Base-by-base conservation (phyloP, 2,797 vertebrate species). In the Eulemur coronatus region DNA sequence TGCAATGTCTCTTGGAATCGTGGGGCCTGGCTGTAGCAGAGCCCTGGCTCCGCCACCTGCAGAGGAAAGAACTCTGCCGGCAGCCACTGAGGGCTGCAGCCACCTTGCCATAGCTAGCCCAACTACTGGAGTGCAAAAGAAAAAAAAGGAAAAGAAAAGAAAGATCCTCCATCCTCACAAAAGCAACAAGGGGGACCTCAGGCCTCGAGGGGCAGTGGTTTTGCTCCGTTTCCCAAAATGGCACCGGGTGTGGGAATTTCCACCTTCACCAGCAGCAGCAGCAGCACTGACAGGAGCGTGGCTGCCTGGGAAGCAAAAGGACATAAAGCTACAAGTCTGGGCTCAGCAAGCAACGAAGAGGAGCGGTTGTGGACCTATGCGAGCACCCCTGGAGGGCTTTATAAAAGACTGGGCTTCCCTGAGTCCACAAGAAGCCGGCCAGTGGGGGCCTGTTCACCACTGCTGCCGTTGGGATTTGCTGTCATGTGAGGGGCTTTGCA, bases 401-500 rank as follows among this genome's bases (percentile, higher is more conserved):
- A 14, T 72, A 35, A 82, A 93, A 80, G 17, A 55, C 0, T 67
- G 55, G 85, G 67, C 33, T 89, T 87, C 86, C 38, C 33, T n/a
- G 50, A 97, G 65, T 91, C 81, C 87, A 94, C 38, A 86, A 96
- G 89, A 79, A 95, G 73, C 5, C 52, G 41, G 91, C 72, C 55
- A 87, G 89, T 7, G 35, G 28, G 48, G n/a, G 26, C 59, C 55
- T 95, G 91, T 82, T 96, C 5, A 1, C 30, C 72, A 30, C 46
- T 89, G 15, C 67, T 93, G 91, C 81, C 43, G 84, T 94, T 18
- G 4, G 28, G 52, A 48, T 93, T 97, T 95, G 84, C 90, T 55
- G 73, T 78, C 61, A 87, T 82, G 50, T 84, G 86, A 87, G 38
- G 91, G n/a, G 70, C 63, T 95, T 95, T 96, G 89, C 82, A 95